Base-by-base conservation (phyloP, 2,113 vertebrate species). In the Lates calcarifer region DNA sequence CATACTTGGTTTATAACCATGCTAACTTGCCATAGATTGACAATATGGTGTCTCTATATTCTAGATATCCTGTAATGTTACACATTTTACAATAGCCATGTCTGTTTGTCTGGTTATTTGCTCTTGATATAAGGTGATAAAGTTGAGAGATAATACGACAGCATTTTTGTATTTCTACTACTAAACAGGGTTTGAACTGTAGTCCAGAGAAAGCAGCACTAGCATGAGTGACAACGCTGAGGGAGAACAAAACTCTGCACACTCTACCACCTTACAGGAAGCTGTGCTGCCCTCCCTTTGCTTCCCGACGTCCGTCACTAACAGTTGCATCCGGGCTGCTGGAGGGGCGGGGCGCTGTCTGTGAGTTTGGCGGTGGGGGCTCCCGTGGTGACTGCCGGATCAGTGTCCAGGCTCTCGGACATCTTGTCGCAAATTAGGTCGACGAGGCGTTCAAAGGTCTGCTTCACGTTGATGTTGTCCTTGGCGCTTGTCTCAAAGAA, bases 341-440 rank as follows among this genome's bases (percentile, higher is more conserved):
- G 97, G 41, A 94, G 94, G 20, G 97, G 96, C 51, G 96, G 95
- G 45, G 96, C 96, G 47, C 93, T 96, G 87, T 99, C 97, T 85
- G 95, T 98, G 90, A 99, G 96, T 93, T 91, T 96, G 69, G 97
- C 95, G 79, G 94, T 97, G 89, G 97, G 96, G 70, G 95, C 97
- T 81, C 96, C 96, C 3, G 96, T 96, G 74, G 96, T 92, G 90
- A 95, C 92, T 49, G 96, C 94, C 17, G 97, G 96, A 85, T 98
- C 96, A 0, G 84, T 95, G 92, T 99, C 98, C 94, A 98, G 81
- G 71, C 96, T 98, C 94, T 99, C 97, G 0, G 97, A 98, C 98
- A 99, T 99, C 93, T 98, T 98, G 93, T 99, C 97, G 2, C 98
- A 99, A 94, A 99, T 99, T 90, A 99, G 96, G 90, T 99, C 98